phyloP scores from a whole-genome alignment of 1,140 invertebrate genomes.

The Drosophila pectinifera region DNA sequence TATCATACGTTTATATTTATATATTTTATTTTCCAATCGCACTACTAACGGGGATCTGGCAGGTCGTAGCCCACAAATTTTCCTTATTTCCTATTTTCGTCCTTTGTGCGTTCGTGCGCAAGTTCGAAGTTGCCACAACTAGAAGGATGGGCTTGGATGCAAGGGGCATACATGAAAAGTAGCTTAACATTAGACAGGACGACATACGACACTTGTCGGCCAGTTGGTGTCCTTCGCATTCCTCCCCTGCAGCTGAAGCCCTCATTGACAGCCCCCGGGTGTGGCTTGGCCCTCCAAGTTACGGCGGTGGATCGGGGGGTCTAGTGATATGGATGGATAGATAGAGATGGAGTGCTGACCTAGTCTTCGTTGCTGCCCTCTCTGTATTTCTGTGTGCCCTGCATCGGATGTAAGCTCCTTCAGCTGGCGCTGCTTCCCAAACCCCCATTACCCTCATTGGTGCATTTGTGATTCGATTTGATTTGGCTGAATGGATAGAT shows the following conservation, averaged over 20 bases:
- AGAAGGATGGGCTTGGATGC: conserved; percentile 20
- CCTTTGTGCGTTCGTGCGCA: conserved; percentile 60
- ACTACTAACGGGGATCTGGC: neutral
- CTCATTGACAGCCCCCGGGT: conserved; percentile 62
- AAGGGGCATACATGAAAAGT: conserved; percentile 74
- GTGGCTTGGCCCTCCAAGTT: conserved; percentile 23
- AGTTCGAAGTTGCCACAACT: conserved; percentile 25
- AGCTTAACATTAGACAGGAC: conserved; percentile 76
- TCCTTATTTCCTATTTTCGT: conserved; percentile 18
- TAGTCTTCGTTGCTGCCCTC: conserved; percentile 23
- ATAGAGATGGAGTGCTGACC: conserved; percentile 36
- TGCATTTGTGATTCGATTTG: conserved; percentile 61
- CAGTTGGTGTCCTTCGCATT: conserved; percentile 32
- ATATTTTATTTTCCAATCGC: neutral
- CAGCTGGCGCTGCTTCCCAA: conserved; percentile 1
- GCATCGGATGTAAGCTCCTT: conserved; percentile 52
- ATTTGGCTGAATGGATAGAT: conserved; percentile 52
- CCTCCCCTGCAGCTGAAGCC: conserved; percentile 25
- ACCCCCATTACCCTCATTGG: conserved; percentile 14
- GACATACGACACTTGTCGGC: conserved; percentile 77
- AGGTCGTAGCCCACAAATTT: neutral
- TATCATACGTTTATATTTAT: too few species aligned
- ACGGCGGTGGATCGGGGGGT: conserved; percentile 4
- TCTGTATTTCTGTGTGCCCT: conserved; percentile 20
- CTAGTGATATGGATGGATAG: conserved; percentile 8